Evolutionary conservation across 2,113 vertebrate species (phyloP).

Genomic region (Plectropomus leopardus): DNA sequence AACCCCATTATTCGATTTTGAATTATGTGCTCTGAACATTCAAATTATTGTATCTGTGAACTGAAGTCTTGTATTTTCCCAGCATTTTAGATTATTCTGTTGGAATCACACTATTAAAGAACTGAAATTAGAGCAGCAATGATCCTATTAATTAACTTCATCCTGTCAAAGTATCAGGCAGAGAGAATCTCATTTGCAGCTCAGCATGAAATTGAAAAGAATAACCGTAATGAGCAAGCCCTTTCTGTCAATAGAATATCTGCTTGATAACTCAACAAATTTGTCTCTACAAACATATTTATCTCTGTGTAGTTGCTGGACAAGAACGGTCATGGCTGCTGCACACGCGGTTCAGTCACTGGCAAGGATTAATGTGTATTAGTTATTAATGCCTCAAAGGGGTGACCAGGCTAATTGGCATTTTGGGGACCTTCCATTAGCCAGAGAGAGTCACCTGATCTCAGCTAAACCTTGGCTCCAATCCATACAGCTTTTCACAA

Average conservation of each 20-base stretch:
- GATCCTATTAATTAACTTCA: conserved; percentile 67
- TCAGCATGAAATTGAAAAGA: conserved; percentile 50
- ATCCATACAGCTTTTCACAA: conserved; percentile 12
- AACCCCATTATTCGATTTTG: not conserved
- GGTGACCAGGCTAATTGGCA: conserved; percentile 22
- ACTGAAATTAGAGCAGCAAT: conserved; percentile 53
- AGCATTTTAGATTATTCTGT: conserved; percentile 1
- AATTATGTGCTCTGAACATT: conserved; percentile 4
- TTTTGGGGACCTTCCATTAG: conserved; percentile 18
- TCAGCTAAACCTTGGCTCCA: not conserved
- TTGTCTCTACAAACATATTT: conserved; percentile 22
- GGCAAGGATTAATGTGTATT: not conserved
- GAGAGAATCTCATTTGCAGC: conserved; percentile 64
- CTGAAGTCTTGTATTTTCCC: not conserved
- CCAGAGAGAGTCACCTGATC: conserved; percentile 3
- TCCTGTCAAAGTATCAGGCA: conserved; percentile 53
- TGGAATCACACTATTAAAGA: conserved; percentile 32
- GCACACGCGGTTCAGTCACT: not conserved
- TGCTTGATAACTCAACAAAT: conserved; percentile 22
- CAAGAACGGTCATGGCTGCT: not conserved
- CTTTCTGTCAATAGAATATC: conserved; percentile 27
- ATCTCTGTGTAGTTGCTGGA: conserved; percentile 1
- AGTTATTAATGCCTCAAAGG: conserved; percentile 6
- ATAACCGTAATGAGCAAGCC: conserved; percentile 32
- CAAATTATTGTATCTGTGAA: not conserved